Conservation (phyloP, 2,113 vertebrate species). For the Terrapene triunguis region DNA sequence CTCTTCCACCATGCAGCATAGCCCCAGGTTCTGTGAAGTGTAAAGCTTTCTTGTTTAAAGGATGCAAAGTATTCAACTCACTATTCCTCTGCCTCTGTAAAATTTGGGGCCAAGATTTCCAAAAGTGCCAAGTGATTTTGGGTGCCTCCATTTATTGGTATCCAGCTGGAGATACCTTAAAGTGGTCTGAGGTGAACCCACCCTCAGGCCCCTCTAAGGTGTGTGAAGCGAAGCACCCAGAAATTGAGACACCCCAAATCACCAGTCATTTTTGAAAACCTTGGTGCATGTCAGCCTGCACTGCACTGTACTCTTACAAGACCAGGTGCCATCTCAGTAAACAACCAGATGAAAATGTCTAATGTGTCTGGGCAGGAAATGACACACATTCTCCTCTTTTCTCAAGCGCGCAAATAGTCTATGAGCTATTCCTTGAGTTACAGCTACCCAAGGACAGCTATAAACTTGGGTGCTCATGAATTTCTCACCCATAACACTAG, state of each 20-base stretch:
- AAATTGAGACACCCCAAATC: neutral
- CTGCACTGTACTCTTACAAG: neutral
- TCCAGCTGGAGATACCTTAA: too few species aligned
- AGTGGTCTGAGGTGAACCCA: too few species aligned
- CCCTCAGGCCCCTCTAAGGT: too few species aligned
- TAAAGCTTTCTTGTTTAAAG: too few species aligned
- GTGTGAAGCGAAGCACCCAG: neutral
- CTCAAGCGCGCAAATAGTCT: slow-evolving; percentile 12
- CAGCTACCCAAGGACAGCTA: neutral
- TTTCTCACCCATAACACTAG: neutral
- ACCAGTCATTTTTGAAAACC: neutral
- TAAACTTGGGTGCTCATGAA: neutral
- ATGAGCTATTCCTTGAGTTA: neutral
- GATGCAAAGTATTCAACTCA: too few species aligned
- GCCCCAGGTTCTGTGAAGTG: too few species aligned
- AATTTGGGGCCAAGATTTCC: neutral
- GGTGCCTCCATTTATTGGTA: neutral
- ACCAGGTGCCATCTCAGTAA: neutral
- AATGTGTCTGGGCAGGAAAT: slow-evolving; percentile 10
- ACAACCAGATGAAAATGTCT: neutral
- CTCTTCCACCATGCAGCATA: too few species aligned
- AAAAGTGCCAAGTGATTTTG: neutral
- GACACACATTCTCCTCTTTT: slow-evolving; percentile 37
- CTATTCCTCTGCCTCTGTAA: neutral
- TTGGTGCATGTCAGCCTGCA: neutral